A percentile compares a stretch with the other conserved stretches of the same genome.
Evolutionary conservation across 2,797 vertebrate genomes (phyloP).

Genomic region (Tenualosa ilisha): DNA sequence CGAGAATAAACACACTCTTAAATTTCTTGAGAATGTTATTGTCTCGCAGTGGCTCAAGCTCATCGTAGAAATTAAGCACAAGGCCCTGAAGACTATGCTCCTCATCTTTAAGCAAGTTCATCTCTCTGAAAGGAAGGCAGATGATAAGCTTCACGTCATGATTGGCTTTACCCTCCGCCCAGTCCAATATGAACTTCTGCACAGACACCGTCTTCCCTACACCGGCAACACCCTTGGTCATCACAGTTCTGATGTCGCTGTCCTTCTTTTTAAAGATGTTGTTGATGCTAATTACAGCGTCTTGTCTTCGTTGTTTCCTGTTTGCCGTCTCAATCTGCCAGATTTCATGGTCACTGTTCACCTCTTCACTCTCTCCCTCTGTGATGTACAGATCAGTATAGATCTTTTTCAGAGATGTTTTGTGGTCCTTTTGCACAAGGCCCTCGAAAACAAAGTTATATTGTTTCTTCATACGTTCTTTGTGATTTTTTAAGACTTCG

Average conservation of each 20-base stretch:
- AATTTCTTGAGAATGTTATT: background rate
- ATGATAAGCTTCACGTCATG: background rate
- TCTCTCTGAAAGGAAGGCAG: background rate
- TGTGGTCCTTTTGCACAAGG: background rate
- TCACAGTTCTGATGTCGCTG: background rate
- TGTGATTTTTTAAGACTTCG: background rate
- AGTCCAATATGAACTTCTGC: background rate
- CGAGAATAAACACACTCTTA: background rate
- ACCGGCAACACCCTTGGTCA: background rate
- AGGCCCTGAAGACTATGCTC: background rate
- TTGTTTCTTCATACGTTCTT: background rate
- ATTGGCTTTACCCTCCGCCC: background rate
- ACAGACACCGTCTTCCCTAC: background rate
- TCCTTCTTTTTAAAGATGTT: background rate
- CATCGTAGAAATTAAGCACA: background rate
- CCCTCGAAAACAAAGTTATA: background rate
- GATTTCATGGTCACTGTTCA: constrained; percentile 10
- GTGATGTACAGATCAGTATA: constrained; percentile 17
- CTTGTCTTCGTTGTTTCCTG: background rate
- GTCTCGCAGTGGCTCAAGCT: background rate
- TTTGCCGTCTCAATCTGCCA: background rate
- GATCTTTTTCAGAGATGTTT: background rate
- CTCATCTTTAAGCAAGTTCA: background rate
- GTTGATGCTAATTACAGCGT: background rate
- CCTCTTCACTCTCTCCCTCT: background rate